Percentiles rank a stretch among this genome's conserved stretches.
Conservation (phyloP, 2,113 vertebrate species). For the Dasypus novemcinctus region DNA sequence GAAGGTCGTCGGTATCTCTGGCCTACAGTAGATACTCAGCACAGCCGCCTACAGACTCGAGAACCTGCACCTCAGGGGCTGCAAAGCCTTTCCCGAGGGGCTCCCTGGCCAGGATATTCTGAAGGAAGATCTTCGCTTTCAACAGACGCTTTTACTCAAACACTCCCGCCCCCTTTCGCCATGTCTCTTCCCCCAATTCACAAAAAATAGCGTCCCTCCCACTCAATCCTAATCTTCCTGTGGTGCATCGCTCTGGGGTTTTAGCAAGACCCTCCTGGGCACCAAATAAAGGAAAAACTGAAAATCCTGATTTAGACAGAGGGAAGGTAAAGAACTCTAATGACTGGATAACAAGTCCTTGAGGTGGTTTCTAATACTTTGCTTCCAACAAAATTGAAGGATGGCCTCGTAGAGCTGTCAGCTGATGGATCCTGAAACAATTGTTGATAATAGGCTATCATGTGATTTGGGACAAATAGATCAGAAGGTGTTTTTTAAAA, state of each 20-base stretch:
- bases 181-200: not conserved
- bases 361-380: not conserved
- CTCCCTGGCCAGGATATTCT: not conserved
- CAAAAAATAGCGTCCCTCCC: not conserved
- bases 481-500: not conserved
- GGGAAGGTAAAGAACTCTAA: not conserved
- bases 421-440: not conserved
- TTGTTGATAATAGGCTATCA: not conserved
- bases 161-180: not conserved
- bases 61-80: not conserved
- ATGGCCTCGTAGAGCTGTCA: not conserved
- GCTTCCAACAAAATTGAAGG: not conserved
- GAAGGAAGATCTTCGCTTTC: not conserved
- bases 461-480: not conserved
- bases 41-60: not conserved
- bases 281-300: not conserved
- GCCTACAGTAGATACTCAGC: not conserved
- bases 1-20: not conserved
- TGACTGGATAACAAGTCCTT: not conserved
- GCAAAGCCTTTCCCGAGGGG: not conserved
- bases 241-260: not conserved
- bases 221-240: not conserved
- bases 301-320: not conserved
- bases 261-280: not conserved
- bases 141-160: not conserved